Evolutionary conservation across 2,113 vertebrate species (phyloP), one percentile per base, ranked within the genome.

Genomic region (Eulemur macaco): DNA sequence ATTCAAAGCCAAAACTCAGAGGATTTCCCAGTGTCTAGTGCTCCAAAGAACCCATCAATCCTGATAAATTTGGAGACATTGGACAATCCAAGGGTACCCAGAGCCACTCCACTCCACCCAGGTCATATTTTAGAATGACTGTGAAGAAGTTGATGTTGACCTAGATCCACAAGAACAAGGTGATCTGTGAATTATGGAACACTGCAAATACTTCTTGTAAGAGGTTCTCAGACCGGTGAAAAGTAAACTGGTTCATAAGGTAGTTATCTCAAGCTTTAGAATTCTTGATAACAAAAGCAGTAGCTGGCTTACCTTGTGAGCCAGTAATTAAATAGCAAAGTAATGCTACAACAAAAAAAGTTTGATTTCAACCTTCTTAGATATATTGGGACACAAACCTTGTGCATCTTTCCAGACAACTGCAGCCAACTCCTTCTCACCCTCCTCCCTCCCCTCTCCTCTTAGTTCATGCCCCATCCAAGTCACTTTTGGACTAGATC

Each of bases 1-100:
- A 96, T 90, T 96, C 91, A 96, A 95, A 97, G 85, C 20, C 85
- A 66, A 84, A 63, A 91, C 50, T 94, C 60, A 64, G 50, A 96
- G 58, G 86, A 91, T 89, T 87, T 87, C 95, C 93, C 93, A 96
- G 83, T 85, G 74, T 96, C 82, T 76, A 76, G 52, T 74, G 60
- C 54, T 42, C 91, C 89, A 94, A 78, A 96, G 50, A 87, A 50
- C 25, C 86, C 74, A 96, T 96, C 89, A 85, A 90, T 96, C 89
- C 80, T 89, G 89, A 87, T 85, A 93, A 94, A 39, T 27, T 78
- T 93, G 80, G 63, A 85, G 86, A 89, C 74, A 88, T 47, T 29
- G 31, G 68, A 91, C 86, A 91, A 86, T 84, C 78, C 83, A 42
- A 95, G 91, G n/a, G 3, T 73, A n/a, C 47, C 78, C 89, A 77